A percentile compares a stretch with the other conserved stretches of the same genome.
These are phyloP conservation scores for Smutsia temminckii DNA, from an alignment of 2,797 vertebrate genomes.

Conservation along the genomic window DNA sequence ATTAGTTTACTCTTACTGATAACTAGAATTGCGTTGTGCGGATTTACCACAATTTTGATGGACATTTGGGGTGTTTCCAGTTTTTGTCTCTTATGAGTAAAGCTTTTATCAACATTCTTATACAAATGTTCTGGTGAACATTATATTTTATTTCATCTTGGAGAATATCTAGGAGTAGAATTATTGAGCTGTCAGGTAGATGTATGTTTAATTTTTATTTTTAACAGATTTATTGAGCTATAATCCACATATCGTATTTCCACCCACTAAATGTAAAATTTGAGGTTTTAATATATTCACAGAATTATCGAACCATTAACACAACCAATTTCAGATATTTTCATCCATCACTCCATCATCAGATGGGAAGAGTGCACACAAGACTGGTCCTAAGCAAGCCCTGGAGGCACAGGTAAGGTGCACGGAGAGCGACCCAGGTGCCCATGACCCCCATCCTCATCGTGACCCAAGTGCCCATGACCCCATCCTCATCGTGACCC, in stretches of 20 bases:
- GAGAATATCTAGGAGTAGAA: neutral
- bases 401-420: neutral
- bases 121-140: neutral
- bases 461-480: too few relatives aligned
- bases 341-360: neutral
- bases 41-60: neutral
- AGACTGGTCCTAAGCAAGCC: neutral
- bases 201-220: neutral
- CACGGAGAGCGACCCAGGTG: neutral
- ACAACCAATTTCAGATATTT: neutral
- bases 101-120: neutral
- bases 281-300: neutral
- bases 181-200: neutral
- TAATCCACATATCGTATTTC: neutral
- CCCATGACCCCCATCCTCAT: neutral
- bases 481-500: too few relatives aligned
- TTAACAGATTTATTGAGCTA: neutral
- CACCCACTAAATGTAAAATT: neutral
- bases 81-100: neutral
- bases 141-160: neutral
- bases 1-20: neutral
- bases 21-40: neutral
- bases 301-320: neutral
- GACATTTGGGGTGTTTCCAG: neutral
- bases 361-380: neutral